Conservation (phyloP, 2,888 invertebrate species). For the Mayetiola destructor region DNA sequence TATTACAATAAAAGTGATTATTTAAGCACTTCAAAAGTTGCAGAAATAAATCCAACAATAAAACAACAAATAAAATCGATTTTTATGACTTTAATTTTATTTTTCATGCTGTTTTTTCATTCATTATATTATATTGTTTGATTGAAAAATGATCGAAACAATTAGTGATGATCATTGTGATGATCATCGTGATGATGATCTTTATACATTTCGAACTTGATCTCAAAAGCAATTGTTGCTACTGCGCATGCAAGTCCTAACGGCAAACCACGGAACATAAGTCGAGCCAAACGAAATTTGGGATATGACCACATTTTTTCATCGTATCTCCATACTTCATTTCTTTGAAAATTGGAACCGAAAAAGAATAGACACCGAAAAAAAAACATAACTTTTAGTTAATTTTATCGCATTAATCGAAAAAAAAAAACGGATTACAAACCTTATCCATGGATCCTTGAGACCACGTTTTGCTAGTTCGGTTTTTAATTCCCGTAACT, state of each 20-base stretch:
- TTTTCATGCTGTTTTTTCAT: background rate
- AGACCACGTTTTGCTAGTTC: constrained; percentile 56
- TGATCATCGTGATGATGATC: constrained; percentile 29
- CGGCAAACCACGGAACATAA: constrained; percentile 50
- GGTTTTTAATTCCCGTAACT: constrained; percentile 47
- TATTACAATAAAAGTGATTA: no score
- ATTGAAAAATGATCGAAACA: background rate
- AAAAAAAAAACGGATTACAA: no score
- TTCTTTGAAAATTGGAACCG: constrained; percentile 42
- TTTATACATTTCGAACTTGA: constrained; percentile 28
- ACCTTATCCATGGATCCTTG: constrained; percentile 79
- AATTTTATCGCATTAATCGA: no score
- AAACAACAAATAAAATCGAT: no score
- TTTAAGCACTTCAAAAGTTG: no score
- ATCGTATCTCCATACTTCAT: constrained; percentile 71
- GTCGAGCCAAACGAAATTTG: constrained; percentile 30
- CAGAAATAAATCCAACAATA: no score
- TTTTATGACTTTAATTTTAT: background rate
- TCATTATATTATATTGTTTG: background rate
- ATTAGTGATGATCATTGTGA: background rate
- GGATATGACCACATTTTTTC: constrained; percentile 43
- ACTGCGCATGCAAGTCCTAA: constrained; percentile 46
- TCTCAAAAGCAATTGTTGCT: constrained; percentile 39
- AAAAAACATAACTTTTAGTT: constrained; percentile 15
- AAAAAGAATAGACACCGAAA: no score